phyloP scores from a whole-genome alignment of 2,888 invertebrate species.

The Plebejus melissa region DNA sequence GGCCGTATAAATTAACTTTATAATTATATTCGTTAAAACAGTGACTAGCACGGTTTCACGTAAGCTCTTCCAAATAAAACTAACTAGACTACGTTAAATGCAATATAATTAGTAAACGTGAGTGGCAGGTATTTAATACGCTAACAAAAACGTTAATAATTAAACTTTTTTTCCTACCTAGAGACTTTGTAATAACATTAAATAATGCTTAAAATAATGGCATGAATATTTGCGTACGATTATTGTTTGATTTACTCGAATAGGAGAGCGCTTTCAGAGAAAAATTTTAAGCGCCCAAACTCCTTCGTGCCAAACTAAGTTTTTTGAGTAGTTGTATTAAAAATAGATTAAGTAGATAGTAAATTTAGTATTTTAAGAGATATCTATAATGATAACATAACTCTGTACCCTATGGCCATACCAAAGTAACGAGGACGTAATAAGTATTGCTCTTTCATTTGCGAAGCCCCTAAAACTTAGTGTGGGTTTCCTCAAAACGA shows the following conservation, averaged over 20 bases:
- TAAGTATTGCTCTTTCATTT: not conserved
- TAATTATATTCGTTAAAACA: conserved; percentile 14
- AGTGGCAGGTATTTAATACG: conserved; percentile 18
- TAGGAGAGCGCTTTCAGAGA: not conserved
- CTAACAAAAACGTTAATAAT: conserved; percentile 22
- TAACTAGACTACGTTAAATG: conserved; percentile 44
- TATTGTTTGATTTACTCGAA: not conserved
- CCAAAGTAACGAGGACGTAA: conserved; percentile 1
- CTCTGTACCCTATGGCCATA: not conserved
- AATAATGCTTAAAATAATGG: conserved; percentile 16
- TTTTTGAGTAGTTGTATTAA: not conserved
- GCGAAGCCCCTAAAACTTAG: not conserved
- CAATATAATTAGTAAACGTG: conserved; percentile 30
- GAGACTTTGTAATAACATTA: not conserved
- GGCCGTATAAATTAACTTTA: not conserved
- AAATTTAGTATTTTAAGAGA: conserved; percentile 1
- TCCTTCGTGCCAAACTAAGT: not conserved
- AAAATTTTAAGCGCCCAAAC: not conserved
- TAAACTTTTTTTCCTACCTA: not conserved
- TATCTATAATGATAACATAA: not conserved
- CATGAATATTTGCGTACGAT: not conserved
- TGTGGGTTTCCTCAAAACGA: not conserved
- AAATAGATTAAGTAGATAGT: not conserved
- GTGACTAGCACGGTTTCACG: conserved; percentile 52
- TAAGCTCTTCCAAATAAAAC: conserved; percentile 48